Evolutionary conservation across 35 echinoderm and acorn worm genomes (phyloP).

Genomic region (Chiridota heheva): DNA sequence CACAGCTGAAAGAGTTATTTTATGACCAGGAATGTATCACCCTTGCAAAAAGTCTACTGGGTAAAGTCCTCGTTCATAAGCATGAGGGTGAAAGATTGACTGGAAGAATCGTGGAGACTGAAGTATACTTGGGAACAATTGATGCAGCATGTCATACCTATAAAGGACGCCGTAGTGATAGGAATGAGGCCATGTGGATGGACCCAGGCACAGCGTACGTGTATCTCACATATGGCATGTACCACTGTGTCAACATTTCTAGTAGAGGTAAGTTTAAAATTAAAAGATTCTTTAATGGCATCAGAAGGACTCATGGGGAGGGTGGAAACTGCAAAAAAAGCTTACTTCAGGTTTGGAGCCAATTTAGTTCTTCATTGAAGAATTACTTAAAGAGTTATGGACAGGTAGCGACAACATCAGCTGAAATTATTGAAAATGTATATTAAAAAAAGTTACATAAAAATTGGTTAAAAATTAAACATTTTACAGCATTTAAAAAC

Average conservation of each 20-base stretch:
- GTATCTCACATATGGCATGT: slow-evolving; percentile 91
- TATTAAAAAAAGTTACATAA: too few species aligned
- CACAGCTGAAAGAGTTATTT: too few species aligned
- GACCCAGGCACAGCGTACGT: slow-evolving; percentile 82
- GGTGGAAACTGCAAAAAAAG: too few species aligned
- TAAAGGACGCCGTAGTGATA: slow-evolving; percentile 40
- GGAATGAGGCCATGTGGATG: slow-evolving; percentile 84
- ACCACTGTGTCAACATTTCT: slow-evolving; percentile 87
- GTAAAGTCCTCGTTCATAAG: slow-evolving; percentile 66
- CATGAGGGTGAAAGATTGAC: slow-evolving; percentile 48
- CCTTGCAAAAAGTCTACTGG: slow-evolving; percentile 74
- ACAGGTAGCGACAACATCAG: too few species aligned
- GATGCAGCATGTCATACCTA: slow-evolving; percentile 79
- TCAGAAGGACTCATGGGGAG: too few species aligned
- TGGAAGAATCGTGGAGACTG: slow-evolving; percentile 85
- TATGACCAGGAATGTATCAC: slow-evolving; percentile 63
- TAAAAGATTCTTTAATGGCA: not conserved
- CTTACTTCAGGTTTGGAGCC: too few species aligned
- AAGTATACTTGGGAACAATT: slow-evolving; percentile 77
- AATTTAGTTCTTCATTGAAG: too few species aligned
- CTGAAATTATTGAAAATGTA: too few species aligned
- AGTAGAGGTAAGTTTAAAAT: slow-evolving; percentile 61
- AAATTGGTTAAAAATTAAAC: too few species aligned
- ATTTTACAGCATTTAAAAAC: too few species aligned
- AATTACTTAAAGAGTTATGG: not conserved